A percentile compares a stretch with the other conserved stretches of the same genome.
Evolutionary conservation across 1,140 invertebrate genomes (phyloP).

Genomic region (Argopecten irradians): DNA sequence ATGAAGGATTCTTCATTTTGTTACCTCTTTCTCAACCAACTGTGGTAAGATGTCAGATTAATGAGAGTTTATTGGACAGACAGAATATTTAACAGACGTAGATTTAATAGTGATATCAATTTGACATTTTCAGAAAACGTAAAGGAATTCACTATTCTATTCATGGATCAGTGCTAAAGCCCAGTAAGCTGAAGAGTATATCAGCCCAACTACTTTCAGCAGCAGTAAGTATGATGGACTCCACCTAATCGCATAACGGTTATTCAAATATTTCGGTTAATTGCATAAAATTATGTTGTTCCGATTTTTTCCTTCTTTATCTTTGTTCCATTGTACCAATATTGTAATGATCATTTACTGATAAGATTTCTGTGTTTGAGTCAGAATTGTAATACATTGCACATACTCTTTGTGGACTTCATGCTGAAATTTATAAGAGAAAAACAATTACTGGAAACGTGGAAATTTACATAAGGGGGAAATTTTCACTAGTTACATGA

Average conservation of each 20-base stretch:
- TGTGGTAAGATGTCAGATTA: no score
- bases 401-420: background rate
- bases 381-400: background rate
- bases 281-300: no score
- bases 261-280: no score
- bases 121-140: constrained; percentile 60
- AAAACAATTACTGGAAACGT: background rate
- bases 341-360: background rate
- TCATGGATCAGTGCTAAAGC: constrained; percentile 86
- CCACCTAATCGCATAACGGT: no score
- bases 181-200: constrained; percentile 89
- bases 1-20: no score
- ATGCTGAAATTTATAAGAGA: background rate
- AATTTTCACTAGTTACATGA: no score
- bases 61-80: no score
- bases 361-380: constrained; percentile 26
- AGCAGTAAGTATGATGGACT: constrained; percentile 79
- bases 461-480: no score
- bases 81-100: no score
- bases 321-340: background rate
- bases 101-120: background rate
- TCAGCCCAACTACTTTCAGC: constrained; percentile 91
- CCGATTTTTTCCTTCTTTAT: no score
- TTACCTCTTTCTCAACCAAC: no score
- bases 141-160: constrained; percentile 68